Evolutionary conservation across 2,797 vertebrate species (phyloP), one percentile per base, ranked within the genome.

Genomic region (Leptatherina wallacei): DNA sequence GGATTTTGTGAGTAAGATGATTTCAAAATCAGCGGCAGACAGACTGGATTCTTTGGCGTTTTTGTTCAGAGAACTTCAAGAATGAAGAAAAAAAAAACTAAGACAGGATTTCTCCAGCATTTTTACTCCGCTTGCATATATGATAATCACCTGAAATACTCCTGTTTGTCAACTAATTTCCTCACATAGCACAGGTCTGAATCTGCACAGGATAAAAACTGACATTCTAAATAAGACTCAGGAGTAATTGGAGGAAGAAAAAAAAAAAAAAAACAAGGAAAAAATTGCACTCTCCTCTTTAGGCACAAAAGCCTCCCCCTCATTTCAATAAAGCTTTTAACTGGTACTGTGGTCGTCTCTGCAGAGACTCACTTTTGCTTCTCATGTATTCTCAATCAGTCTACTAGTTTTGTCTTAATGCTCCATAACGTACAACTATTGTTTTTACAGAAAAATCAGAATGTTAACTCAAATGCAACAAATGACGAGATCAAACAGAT

Each of bases 171-270:
- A 42, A 18, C 40, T 18, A 42, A 42, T 18, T 42, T 18, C 42
- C 42, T 44, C 18, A 58, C n/a, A 38, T 5, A 62, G 51, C 61
- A 20, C 4, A 3, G 3, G 58, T 66, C 32, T 70, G 75, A 77
- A 59, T 57, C 67, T 52, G 40, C 52, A 58, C 18, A 49, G 78
- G 84, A 36, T 80, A 62, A 42, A 55, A 42, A 60, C 29, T 30
- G n/a, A 82, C 73, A 81, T 82, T 88, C 80, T 84, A 49, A 57
- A 42, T 92, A 92, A 93, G 90, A 93, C 89, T 91, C 12, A 6
- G 42, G 65, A 89, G 77, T 81, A 54, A n/a, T 20, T 20, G 7
- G 16, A 2, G 20, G 8, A 49, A 49, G n/a, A n/a, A 42, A 42
- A 22, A n/a, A 49, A 44, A 7, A 20, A 47, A 47, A 47, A 8